phyloP scores from a whole-genome alignment of 2,888 invertebrate species.

The Rhogogaster chlorosoma region DNA sequence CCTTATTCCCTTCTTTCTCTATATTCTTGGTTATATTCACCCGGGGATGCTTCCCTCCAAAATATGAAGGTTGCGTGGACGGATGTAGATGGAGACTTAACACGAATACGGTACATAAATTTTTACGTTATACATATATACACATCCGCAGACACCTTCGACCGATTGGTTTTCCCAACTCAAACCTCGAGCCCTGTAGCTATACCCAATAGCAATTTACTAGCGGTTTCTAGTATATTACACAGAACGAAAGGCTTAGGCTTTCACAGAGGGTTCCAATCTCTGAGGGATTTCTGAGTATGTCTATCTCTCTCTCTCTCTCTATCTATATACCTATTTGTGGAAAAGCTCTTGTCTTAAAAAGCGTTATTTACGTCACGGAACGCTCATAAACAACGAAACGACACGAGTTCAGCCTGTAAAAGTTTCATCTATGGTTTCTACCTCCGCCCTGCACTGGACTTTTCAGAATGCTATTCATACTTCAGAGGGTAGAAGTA shows the following conservation, averaged over 20 bases:
- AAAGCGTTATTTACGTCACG: conserved; percentile 40
- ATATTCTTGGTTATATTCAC: not conserved
- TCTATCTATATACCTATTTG: too few relatives aligned
- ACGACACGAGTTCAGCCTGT: not conserved
- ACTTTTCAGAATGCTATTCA: not conserved
- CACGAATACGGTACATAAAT: not conserved
- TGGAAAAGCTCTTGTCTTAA: not conserved
- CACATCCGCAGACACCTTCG: not conserved
- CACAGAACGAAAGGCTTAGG: conserved; percentile 20
- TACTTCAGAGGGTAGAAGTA: not conserved
- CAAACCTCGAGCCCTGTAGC: not conserved
- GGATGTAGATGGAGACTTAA: not conserved
- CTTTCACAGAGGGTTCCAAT: conserved; percentile 19
- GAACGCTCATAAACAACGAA: not conserved
- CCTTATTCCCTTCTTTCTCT: not conserved
- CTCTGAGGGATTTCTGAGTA: conserved; percentile 29
- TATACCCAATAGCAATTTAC: not conserved
- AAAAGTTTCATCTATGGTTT: not conserved
- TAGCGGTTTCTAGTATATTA: not conserved
- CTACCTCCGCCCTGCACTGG: not conserved
- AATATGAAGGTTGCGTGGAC: not conserved
- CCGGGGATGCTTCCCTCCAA: not conserved
- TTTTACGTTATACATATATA: not conserved
- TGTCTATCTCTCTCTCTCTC: too few relatives aligned
- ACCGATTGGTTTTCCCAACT: conserved; percentile 19